These are phyloP conservation scores for Chiloscyllium punctatum DNA, from an alignment of 2,797 vertebrate genomes.

Conservation along the genomic window DNA sequence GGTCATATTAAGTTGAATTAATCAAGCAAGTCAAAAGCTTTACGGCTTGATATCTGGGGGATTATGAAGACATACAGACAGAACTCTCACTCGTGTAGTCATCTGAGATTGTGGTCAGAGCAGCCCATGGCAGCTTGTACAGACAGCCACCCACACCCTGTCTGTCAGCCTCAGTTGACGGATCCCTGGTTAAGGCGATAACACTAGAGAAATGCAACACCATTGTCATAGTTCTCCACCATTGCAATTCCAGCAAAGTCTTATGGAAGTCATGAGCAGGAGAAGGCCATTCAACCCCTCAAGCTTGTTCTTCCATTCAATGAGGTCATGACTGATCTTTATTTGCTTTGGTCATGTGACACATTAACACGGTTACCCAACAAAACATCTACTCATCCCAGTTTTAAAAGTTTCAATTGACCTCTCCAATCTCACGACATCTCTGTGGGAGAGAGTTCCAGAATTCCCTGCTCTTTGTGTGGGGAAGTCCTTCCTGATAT, in stretches of 20 bases:
- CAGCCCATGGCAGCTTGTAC: not conserved
- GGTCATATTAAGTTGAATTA: constrained; percentile 20
- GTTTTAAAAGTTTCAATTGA: not conserved
- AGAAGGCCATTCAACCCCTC: not conserved
- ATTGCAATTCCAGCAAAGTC: not conserved
- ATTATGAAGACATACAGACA: not conserved
- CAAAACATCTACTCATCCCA: not conserved
- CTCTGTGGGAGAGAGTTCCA: not conserved
- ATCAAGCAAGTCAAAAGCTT: not conserved
- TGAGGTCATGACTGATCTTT: not conserved
- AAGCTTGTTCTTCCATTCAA: not conserved
- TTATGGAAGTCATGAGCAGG: not conserved
- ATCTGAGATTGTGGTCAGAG: not conserved
- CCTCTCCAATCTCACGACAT: not conserved
- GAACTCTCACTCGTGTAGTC: not conserved
- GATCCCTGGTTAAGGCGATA: not conserved
- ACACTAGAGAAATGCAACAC: not conserved
- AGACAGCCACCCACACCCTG: not conserved
- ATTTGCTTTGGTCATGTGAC: not conserved
- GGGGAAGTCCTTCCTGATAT: not conserved
- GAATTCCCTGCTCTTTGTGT: not conserved
- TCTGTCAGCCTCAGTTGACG: not conserved
- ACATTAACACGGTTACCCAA: not conserved
- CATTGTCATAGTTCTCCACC: not conserved
- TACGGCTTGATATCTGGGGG: constrained; percentile 9